phyloP scores from a whole-genome alignment of 2,113 vertebrate genomes.

The Ascaphus truei region DNA sequence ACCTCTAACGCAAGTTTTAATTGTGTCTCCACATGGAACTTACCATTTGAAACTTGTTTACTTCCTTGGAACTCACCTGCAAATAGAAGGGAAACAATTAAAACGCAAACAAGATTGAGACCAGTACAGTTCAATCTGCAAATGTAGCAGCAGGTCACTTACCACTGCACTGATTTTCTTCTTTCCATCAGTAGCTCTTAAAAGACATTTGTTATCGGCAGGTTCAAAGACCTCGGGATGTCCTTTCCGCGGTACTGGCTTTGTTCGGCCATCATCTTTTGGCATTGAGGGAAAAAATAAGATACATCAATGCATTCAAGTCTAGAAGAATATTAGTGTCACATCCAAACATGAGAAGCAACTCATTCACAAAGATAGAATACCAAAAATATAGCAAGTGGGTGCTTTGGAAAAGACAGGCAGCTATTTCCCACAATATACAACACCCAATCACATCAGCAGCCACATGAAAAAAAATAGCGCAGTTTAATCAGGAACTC shows the following conservation, averaged over 20 bases:
- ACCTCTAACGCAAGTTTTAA: no score
- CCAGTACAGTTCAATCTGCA: not conserved
- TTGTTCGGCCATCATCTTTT: constrained; percentile 91
- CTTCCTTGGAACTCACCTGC: constrained; percentile 95
- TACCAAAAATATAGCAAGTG: no score
- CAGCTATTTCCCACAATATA: no score
- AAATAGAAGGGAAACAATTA: constrained; percentile 36
- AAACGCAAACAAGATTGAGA: not conserved
- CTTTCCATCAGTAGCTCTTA: constrained; percentile 94
- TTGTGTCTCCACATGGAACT: no score
- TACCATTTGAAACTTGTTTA: constrained; percentile 99
- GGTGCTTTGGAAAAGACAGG: no score
- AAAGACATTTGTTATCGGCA: constrained; percentile 91
- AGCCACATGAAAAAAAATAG: no score
- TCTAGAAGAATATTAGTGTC: no score
- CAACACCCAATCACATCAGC: no score
- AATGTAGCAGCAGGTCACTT: constrained; percentile 41
- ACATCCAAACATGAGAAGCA: no score
- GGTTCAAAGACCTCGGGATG: constrained; percentile 80
- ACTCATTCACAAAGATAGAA: no score
- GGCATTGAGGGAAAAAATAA: not conserved
- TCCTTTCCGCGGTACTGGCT: constrained; percentile 87
- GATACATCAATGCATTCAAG: no score
- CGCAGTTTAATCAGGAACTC: no score
- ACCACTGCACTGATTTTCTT: constrained; percentile 98